Conservation (phyloP, 2,888 invertebrate genomes). For the Brachylomia viminalis region DNA sequence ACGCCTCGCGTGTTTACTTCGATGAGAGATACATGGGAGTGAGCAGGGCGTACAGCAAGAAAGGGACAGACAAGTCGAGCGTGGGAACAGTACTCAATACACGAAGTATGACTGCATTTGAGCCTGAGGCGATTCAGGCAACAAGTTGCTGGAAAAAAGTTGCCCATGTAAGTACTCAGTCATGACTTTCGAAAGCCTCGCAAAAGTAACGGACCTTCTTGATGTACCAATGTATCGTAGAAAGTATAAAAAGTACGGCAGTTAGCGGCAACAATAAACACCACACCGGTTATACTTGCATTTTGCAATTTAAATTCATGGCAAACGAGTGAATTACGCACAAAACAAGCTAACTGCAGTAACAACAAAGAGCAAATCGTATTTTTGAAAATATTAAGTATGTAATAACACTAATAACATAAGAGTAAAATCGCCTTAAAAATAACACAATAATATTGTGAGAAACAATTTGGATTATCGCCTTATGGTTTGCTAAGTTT, state of each 20-base stretch:
- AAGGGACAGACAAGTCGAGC: conserved; percentile 74
- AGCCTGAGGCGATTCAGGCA: conserved; percentile 75
- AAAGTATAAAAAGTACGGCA: conserved; percentile 32
- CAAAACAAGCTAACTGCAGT: not conserved
- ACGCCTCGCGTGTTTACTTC: conserved; percentile 54
- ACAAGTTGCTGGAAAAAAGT: conserved; percentile 77
- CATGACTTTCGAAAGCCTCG: conserved; percentile 73
- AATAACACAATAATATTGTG: not conserved
- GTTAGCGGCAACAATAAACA: conserved; percentile 45
- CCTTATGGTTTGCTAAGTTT: not conserved
- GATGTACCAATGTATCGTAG: conserved; percentile 46
- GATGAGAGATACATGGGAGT: conserved; percentile 62
- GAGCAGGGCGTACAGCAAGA: conserved; percentile 54
- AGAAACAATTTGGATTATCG: not conserved
- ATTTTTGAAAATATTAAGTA: not conserved
- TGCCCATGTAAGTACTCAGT: conserved; percentile 71
- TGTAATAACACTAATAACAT: not conserved
- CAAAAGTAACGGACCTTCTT: conserved; percentile 72
- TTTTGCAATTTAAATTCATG: conserved; percentile 10
- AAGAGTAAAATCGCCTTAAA: not conserved
- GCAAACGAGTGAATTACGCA: conserved; percentile 11
- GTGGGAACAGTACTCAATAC: conserved; percentile 79
- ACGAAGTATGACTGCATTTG: conserved; percentile 73
- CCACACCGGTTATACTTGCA: conserved; percentile 24
- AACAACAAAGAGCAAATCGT: conserved; percentile 1